These are phyloP conservation scores for Thaumetopoea pityocampa DNA, from an alignment of 1,140 invertebrate genomes.

Conservation along the genomic window DNA sequence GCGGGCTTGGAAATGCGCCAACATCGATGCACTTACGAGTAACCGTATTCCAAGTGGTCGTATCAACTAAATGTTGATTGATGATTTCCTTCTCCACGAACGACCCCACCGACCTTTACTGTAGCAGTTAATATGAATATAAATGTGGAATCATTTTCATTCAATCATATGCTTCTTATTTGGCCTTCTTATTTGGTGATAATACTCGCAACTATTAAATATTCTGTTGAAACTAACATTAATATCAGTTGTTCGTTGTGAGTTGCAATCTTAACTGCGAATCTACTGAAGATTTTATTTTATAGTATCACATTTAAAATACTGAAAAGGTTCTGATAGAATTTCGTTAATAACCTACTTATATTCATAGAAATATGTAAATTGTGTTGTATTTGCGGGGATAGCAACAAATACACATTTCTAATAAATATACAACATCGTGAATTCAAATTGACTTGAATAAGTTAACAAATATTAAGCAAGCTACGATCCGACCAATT, in stretches of 20 bases:
- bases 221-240: neutral
- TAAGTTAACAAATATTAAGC: constrained; percentile 27
- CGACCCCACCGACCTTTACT: constrained; percentile 46
- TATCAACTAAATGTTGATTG: constrained; percentile 65
- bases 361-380: too few species aligned
- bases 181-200: constrained; percentile 10
- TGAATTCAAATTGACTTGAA: constrained; percentile 7
- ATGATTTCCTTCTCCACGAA: constrained; percentile 53
- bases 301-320: too few species aligned
- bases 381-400: too few species aligned
- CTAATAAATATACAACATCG: neutral
- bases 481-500: constrained; percentile 41
- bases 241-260: too few species aligned
- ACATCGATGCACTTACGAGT: constrained; percentile 50
- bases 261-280: too few species aligned
- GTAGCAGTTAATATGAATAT: constrained; percentile 30
- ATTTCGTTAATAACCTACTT: too few species aligned
- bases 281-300: too few species aligned
- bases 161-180: constrained; percentile 16
- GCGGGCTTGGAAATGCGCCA: constrained; percentile 56
- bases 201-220: constrained; percentile 7
- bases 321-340: too few species aligned
- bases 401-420: too few species aligned
- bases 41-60: constrained; percentile 58
- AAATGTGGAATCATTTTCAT: constrained; percentile 22